Evolutionary conservation across 2,113 vertebrate species (phyloP).

Genomic region (Neolamprologus cancellatus): DNA sequence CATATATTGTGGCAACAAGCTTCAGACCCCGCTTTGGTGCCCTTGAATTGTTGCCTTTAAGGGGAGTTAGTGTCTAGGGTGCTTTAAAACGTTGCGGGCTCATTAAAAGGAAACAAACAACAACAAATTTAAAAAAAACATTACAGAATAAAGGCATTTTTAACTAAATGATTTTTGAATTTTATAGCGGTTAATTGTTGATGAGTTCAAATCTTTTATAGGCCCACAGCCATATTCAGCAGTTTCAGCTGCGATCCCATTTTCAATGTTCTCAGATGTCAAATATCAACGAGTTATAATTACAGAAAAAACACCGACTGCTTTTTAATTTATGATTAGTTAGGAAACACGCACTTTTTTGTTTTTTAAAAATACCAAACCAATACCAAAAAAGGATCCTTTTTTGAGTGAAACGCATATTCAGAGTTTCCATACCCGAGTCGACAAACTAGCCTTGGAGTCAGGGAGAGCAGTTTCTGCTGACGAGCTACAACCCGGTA

Average conservation of each 20-base stretch:
- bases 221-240: background rate
- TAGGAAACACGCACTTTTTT: background rate
- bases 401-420: background rate
- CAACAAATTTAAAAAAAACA: accelerated
- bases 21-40: background rate
- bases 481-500: background rate
- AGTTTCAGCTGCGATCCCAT: background rate
- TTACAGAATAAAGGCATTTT: background rate
- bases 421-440: background rate
- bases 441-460: background rate
- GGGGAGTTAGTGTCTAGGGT: background rate
- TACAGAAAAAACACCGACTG: background rate
- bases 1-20: background rate
- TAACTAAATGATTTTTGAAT: background rate
- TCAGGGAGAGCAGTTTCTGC: background rate
- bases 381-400: background rate
- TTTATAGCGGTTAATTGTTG: background rate
- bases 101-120: background rate
- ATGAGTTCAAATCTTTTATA: background rate
- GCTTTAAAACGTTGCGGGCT: background rate
- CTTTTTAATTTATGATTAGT: background rate
- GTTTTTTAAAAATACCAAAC: background rate
- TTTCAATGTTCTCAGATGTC: background rate
- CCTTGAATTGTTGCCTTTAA: background rate
- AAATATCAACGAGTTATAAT: background rate